Conservation (phyloP, 2,888 invertebrate species). For the Athalia circularis region DNA sequence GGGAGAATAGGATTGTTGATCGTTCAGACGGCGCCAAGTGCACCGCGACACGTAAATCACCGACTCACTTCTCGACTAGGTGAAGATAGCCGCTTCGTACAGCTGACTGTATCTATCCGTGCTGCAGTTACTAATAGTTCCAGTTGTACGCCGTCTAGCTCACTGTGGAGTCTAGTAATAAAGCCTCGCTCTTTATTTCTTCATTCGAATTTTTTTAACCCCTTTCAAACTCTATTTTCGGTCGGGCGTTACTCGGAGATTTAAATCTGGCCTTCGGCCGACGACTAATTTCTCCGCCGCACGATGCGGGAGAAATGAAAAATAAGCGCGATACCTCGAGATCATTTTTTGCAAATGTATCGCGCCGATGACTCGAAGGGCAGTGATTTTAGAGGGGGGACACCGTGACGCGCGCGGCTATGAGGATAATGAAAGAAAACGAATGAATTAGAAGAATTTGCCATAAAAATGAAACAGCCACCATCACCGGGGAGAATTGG, state of each 20-base stretch:
- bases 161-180: neutral
- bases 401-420: neutral
- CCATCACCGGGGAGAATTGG: conserved; percentile 45
- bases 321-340: too few relatives aligned
- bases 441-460: conserved; percentile 70
- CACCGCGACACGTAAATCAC: conserved; percentile 35
- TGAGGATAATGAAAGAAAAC: conserved; percentile 43
- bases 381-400: conserved; percentile 53
- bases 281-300: neutral
- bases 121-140: too few relatives aligned
- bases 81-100: neutral
- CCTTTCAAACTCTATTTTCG: conserved; percentile 10
- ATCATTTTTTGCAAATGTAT: too few relatives aligned
- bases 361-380: conserved; percentile 28
- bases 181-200: neutral
- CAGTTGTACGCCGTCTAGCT: too few relatives aligned
- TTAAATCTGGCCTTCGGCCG: too few relatives aligned
- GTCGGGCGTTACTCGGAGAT: too few relatives aligned
- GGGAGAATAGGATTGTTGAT: conserved; percentile 33
- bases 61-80: neutral
- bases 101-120: too few relatives aligned
- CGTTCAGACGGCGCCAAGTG: conserved; percentile 38
- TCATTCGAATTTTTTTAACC: neutral
- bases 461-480: conserved; percentile 58
- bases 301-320: neutral